Evolutionary conservation across 2,113 vertebrate genomes (phyloP).

Genomic region (Lucifuga dentata): DNA sequence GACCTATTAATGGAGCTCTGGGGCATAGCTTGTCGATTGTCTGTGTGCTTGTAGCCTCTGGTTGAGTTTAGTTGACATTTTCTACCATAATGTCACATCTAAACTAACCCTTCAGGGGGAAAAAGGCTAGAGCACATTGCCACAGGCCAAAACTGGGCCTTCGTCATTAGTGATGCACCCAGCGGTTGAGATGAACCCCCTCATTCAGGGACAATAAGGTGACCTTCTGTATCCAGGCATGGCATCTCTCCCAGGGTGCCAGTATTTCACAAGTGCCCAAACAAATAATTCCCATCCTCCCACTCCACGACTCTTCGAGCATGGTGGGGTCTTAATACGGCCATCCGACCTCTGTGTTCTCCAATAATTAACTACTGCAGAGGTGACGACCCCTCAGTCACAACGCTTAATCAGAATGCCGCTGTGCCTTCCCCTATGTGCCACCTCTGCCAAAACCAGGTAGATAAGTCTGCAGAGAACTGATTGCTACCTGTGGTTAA

Average conservation of each 20-base stretch:
- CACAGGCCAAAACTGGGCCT: conserved; percentile 27
- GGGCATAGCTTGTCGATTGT: conserved; percentile 19
- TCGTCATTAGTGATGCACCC: conserved; percentile 55
- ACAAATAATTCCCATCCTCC: conserved; percentile 43
- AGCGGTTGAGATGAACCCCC: conserved; percentile 38
- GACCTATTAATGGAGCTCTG: conserved; percentile 33
- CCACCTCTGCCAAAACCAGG: conserved; percentile 33
- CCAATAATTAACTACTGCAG: conserved; percentile 44
- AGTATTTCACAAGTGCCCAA: conserved; percentile 8
- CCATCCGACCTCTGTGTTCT: conserved; percentile 36
- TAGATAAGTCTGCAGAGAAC: conserved; percentile 33
- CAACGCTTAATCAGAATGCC: conserved; percentile 35
- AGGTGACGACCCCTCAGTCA: conserved; percentile 42
- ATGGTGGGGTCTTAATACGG: conserved; percentile 19
- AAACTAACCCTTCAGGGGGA: conserved; percentile 29
- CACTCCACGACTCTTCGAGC: conserved; percentile 5
- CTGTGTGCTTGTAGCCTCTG: conserved; percentile 36
- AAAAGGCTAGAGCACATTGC: conserved; percentile 13
- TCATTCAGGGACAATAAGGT: conserved; percentile 29
- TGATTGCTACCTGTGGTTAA: conserved; percentile 25
- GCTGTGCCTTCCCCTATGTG: conserved; percentile 13
- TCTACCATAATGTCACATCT: conserved; percentile 55
- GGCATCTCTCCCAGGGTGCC: conserved; percentile 32
- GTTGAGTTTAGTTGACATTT: conserved; percentile 68
- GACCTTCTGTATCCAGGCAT: conserved; percentile 59